Evolutionary conservation across 2,888 invertebrate species (phyloP).

Genomic region (Vanessa cardui): DNA sequence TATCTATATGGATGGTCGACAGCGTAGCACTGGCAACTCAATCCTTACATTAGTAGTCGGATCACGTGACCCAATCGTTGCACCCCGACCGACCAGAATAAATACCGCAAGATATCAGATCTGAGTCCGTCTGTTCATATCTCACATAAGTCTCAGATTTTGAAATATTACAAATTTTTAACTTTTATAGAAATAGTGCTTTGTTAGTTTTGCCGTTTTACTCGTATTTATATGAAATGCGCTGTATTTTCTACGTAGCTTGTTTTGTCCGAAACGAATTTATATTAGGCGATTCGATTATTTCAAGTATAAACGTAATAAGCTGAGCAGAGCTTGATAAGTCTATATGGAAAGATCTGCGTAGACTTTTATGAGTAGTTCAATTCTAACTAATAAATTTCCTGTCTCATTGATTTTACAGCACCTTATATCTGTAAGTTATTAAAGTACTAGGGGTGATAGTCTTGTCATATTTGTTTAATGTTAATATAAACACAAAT

Average conservation of each 20-base stretch:
- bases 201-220: constrained; percentile 3
- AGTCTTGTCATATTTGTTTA: no score
- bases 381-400: no score
- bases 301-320: no score
- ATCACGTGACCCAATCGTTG: constrained; percentile 56
- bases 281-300: no score
- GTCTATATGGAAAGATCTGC: no score
- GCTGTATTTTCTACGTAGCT: not conserved
- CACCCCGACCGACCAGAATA: constrained; percentile 52
- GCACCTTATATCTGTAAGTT: no score
- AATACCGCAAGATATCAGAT: constrained; percentile 22
- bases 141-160: constrained; percentile 3
- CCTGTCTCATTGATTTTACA: no score
- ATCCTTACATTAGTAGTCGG: constrained; percentile 57
- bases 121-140: constrained; percentile 18
- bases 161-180: constrained; percentile 5
- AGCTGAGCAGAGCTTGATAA: no score
- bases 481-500: no score
- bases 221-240: not conserved
- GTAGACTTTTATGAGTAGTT: no score
- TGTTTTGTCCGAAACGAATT: not conserved
- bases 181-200: not conserved
- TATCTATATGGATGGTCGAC: not conserved
- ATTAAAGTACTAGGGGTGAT: no score
- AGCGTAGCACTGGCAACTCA: constrained; percentile 30